A percentile compares a stretch with the other conserved stretches of the same genome.
phyloP scores from a whole-genome alignment of 2,888 invertebrate species.

The Himalopsyche tibetana region DNA sequence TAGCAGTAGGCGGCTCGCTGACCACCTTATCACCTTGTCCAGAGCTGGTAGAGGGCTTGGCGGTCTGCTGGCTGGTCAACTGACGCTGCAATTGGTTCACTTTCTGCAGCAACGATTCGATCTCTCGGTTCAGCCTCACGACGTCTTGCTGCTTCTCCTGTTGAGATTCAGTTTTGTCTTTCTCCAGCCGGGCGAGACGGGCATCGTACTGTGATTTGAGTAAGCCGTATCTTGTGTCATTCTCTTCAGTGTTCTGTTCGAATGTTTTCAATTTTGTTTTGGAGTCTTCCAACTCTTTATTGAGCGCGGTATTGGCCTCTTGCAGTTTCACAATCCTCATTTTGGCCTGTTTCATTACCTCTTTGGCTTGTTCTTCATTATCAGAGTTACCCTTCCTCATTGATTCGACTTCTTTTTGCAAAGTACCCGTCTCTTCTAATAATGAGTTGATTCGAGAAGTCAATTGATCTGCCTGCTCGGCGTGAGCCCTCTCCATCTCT shows the following conservation, averaged over 20 bases:
- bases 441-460: conserved; percentile 73
- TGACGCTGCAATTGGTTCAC: conserved; percentile 83
- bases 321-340: conserved; percentile 84
- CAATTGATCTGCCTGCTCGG: conserved; percentile 72
- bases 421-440: conserved; percentile 79
- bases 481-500: conserved; percentile 69
- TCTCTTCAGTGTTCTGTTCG: conserved; percentile 77
- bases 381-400: conserved; percentile 77
- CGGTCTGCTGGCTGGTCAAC: conserved; percentile 76
- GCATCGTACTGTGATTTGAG: conserved; percentile 85
- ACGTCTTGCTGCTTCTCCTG: conserved; percentile 69
- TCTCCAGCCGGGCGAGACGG: conserved; percentile 82
- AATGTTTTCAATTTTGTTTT: conserved; percentile 75
- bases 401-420: conserved; percentile 81
- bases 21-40: conserved; percentile 79
- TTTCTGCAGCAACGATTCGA: conserved; percentile 84
- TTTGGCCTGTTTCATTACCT: conserved; percentile 84
- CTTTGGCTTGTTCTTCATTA: conserved; percentile 81
- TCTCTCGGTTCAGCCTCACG: conserved; percentile 76
- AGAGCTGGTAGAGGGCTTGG: conserved; percentile 83
- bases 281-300: conserved; percentile 78
- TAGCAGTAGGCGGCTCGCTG: conserved; percentile 86
- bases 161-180: conserved; percentile 82
- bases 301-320: conserved; percentile 81
- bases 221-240: conserved; percentile 78